phyloP scores from a whole-genome alignment of 2,797 vertebrate species.

The Anableps anableps region DNA sequence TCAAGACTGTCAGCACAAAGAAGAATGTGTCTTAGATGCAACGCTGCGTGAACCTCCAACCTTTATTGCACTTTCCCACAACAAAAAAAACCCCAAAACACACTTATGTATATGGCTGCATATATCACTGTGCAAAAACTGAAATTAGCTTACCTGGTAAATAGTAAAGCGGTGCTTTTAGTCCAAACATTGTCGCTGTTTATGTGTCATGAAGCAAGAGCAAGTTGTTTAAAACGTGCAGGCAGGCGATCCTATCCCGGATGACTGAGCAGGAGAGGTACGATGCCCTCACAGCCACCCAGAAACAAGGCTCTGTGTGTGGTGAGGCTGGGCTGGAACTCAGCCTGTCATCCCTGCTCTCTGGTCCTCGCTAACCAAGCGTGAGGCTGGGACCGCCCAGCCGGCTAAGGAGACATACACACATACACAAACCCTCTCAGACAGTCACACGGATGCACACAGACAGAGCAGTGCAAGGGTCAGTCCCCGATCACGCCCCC shows the following conservation, averaged over 20 bases:
- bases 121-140: conserved; percentile 12
- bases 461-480: conserved; percentile 73
- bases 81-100: conserved; percentile 18
- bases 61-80: conserved; percentile 36
- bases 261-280: conserved; percentile 77
- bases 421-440: conserved; percentile 56
- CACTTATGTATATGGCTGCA: not conserved
- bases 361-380: conserved; percentile 77
- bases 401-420: conserved; percentile 69
- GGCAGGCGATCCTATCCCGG: conserved; percentile 69
- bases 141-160: conserved; percentile 90
- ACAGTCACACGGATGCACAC: conserved; percentile 64
- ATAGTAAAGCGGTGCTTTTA: conserved; percentile 97
- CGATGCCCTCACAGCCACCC: conserved; percentile 76
- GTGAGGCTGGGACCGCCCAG: conserved; percentile 78
- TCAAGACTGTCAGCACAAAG: conserved; percentile 67
- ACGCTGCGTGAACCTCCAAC: conserved; percentile 48
- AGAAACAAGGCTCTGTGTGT: conserved; percentile 75
- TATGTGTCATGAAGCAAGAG: conserved; percentile 87
- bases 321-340: conserved; percentile 75
- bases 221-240: conserved; percentile 65
- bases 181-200: conserved; percentile 94
- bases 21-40: conserved; percentile 62
- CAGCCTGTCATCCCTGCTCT: conserved; percentile 82
- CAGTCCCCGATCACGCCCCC: conserved; percentile 67